phyloP scores from a whole-genome alignment of 1,140 invertebrate genomes.

The Brachionus plicatilis region DNA sequence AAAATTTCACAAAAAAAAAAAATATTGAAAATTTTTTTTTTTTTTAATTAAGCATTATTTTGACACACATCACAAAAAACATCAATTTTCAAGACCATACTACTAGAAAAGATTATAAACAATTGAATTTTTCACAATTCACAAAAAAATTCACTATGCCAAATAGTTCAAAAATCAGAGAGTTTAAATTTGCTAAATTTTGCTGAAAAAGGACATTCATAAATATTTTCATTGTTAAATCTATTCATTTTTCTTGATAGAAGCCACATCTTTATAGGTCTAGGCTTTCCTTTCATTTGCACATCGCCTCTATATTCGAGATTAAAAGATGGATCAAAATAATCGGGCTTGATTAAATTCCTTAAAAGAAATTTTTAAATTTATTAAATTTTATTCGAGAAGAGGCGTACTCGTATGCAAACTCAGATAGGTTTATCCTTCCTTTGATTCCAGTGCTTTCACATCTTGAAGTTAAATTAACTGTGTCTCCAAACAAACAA shows the following conservation, averaged over 20 bases:
- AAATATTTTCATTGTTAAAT: neutral
- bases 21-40: too few species aligned
- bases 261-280: constrained; percentile 91
- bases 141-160: too few species aligned
- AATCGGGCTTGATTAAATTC: constrained; percentile 71
- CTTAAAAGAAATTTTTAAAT: constrained; percentile 57
- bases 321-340: constrained; percentile 76
- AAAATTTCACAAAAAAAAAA: too few species aligned
- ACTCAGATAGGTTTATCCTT: constrained; percentile 85
- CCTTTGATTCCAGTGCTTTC: constrained; percentile 87
- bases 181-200: neutral
- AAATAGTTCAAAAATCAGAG: neutral
- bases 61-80: too few species aligned
- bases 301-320: constrained; percentile 80
- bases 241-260: constrained; percentile 54
- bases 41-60: too few species aligned
- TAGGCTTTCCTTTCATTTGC: constrained; percentile 86
- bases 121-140: too few species aligned
- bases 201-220: constrained; percentile 21
- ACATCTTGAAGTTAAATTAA: constrained; percentile 86
- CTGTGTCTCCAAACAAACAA: constrained; percentile 67
- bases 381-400: neutral
- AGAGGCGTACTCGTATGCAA: constrained; percentile 74
- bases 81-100: too few species aligned
- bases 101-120: neutral